Conservation (phyloP, 2,888 invertebrate species). For the Agriopis aurantiaria region DNA sequence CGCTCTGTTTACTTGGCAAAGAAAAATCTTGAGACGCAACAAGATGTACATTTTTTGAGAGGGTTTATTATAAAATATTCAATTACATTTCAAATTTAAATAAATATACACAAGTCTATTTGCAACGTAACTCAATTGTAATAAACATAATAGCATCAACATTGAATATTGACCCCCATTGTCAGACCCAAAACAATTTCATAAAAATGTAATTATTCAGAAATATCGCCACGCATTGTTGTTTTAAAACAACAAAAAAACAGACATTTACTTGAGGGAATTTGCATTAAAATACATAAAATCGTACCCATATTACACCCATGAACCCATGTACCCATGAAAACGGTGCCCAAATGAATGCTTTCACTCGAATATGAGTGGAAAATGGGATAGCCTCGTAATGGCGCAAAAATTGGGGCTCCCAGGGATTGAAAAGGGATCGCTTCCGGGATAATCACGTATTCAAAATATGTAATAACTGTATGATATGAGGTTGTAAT, state of each 20-base stretch:
- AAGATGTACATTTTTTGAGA: background rate
- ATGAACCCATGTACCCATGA: background rate
- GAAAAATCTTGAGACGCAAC: background rate
- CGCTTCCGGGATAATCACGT: conserved; percentile 28
- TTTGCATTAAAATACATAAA: conserved; percentile 18
- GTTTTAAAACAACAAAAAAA: background rate
- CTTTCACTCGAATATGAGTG: conserved; percentile 24
- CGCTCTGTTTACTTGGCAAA: conserved; percentile 20
- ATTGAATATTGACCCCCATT: conserved; percentile 1
- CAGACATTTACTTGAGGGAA: background rate
- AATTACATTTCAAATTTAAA: no score
- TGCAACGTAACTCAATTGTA: background rate
- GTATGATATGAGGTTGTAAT: conserved; percentile 13
- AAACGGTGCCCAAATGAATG: conserved; percentile 32
- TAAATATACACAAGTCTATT: background rate
- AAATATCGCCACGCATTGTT: background rate
- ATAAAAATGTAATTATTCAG: conserved; percentile 1
- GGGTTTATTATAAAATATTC: background rate
- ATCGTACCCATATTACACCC: conserved; percentile 5
- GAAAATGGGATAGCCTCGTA: conserved; percentile 28
- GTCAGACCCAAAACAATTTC: background rate
- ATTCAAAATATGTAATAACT: conserved; percentile 32
- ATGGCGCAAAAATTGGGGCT: conserved; percentile 30
- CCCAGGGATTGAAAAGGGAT: conserved; percentile 23
- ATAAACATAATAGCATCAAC: background rate